A percentile compares a stretch with the other conserved stretches of the same genome.
phyloP scores from a whole-genome alignment of 2,888 invertebrate species.

The Dioctria rufipes region DNA sequence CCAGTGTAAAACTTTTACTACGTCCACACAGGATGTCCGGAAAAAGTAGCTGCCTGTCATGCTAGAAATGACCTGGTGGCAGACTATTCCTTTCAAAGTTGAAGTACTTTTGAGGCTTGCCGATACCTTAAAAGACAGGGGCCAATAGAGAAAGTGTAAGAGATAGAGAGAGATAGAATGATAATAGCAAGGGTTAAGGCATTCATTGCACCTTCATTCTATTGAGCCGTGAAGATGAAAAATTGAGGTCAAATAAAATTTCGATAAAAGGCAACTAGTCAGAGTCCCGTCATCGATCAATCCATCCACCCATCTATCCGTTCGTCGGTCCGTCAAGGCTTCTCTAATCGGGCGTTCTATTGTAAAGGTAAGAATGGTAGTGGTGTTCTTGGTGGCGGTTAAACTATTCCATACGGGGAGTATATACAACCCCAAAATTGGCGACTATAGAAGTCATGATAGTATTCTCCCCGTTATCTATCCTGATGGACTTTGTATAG shows the following conservation, averaged over 20 bases:
- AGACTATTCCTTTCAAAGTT: neutral
- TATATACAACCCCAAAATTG: neutral
- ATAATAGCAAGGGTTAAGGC: neutral
- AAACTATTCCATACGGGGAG: neutral
- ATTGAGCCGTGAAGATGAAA: constrained; percentile 41
- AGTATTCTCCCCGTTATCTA: neutral
- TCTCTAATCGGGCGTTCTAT: constrained; percentile 29
- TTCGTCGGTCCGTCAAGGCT: constrained; percentile 20
- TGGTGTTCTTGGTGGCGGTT: neutral
- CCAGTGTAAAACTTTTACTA: constrained; percentile 2
- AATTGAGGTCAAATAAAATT: constrained; percentile 52
- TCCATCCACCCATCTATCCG: constrained; percentile 30
- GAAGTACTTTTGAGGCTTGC: constrained; percentile 7
- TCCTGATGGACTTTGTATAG: constrained; percentile 6
- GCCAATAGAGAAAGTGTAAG: neutral
- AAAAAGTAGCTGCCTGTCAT: neutral
- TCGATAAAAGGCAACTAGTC: constrained; percentile 49
- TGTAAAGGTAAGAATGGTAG: neutral
- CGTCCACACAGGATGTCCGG: neutral
- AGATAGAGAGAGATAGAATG: neutral
- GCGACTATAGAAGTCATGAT: neutral
- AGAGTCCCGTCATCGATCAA: constrained; percentile 44
- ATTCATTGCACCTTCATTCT: constrained; percentile 33
- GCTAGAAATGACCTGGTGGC: neutral
- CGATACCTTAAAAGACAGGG: neutral